Base-by-base conservation (phyloP, 35 echinoderm and acorn worm genomes). In the Eucidaris tribuloides region DNA sequence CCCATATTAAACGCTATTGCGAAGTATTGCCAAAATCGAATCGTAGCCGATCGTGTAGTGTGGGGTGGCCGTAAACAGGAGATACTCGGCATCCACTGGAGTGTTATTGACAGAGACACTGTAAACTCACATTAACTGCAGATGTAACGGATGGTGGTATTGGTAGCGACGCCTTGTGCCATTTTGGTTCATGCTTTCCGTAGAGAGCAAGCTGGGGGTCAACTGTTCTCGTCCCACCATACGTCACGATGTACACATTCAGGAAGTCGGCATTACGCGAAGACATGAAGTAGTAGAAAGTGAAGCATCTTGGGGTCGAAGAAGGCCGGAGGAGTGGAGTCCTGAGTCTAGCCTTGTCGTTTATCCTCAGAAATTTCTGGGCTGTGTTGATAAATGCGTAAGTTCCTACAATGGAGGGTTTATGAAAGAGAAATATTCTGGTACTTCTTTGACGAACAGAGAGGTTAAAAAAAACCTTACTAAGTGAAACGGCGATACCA, bases 201-300 rank as follows among this genome's bases (percentile, higher is more conserved):
- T 39, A 87, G 20, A 87, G n/a, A 0, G 64, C 56, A 34, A 68
- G 52, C 39, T 64, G 58, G 0, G 49, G 71, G 34, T 79, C 77
- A 15, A 88, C 42, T 9, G 57, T 7, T n/a, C 54, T 28, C 0
- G 49, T 79, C 19, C 39, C 57, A 19, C 44, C 41, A 13, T 45
- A 63, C 2, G 27, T n/a, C 2, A 58, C 59, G 1, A 80, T 20
- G 39, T 79, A 81, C 27, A 81, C 43, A 18, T 80, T 45, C 29
- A 88, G 44, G 18, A 66, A 80, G 23, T 79, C 85, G 0, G 76
- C 29, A 46, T 62, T 11, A 23, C 55, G 45, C 6, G 76, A 78
- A 7, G 35, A 30, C 85, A 88, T 80, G 77, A 62, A 79, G 36
- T 81, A 80, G 60, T 55, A 88, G 43, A 88, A 88, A 3, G 78